A percentile compares a stretch with the other conserved stretches of the same genome.
phyloP scores from a whole-genome alignment of 2,797 vertebrate genomes.

The Eurystomus glaucurus region DNA sequence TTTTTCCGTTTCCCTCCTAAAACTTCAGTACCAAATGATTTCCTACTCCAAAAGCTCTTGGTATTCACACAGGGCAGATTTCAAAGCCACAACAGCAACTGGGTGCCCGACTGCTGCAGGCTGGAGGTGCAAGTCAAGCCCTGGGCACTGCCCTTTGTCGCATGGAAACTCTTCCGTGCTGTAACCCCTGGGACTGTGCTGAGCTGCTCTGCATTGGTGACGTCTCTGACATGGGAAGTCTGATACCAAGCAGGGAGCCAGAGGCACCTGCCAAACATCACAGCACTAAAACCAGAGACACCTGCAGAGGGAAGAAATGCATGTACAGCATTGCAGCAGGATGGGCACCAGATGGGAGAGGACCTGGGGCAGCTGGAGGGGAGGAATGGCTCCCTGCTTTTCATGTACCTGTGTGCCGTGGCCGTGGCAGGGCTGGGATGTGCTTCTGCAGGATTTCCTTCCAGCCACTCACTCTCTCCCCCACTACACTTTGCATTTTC shows the following conservation, averaged over 20 bases:
- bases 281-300: not conserved
- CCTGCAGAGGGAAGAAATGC: accelerated
- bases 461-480: accelerated
- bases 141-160: accelerated
- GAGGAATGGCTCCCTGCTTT: not conserved
- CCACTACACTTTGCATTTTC: not conserved
- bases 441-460: not conserved
- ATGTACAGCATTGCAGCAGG: not conserved
- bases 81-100: not conserved
- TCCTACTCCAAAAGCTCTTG: not conserved
- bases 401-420: accelerated
- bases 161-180: not conserved
- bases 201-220: accelerated
- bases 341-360: not conserved
- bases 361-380: accelerated
- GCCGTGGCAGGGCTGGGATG: not conserved
- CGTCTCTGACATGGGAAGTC: not conserved
- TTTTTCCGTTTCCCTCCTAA: not conserved
- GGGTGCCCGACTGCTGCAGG: not conserved
- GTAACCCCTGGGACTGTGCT: not conserved
- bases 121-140: not conserved
- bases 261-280: not conserved
- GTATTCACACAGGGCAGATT: not conserved
- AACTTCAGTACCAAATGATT: not conserved
- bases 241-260: not conserved